Evolutionary conservation across 2,113 vertebrate genomes (phyloP), one percentile per base, ranked within the genome.

Genomic region (Scomber colias): DNA sequence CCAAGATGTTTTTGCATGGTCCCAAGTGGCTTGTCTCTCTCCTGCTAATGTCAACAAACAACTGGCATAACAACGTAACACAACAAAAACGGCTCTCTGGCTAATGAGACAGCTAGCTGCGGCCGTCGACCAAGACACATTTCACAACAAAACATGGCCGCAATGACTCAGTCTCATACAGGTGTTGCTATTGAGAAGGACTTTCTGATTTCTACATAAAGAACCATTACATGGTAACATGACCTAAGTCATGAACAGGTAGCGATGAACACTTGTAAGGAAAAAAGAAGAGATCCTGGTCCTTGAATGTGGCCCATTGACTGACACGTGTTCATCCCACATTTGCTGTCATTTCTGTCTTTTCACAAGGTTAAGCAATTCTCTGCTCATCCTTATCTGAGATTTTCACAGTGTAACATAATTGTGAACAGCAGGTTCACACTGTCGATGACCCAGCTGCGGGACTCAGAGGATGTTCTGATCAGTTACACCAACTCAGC

Each of bases 371-470:
- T 81, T 30, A 83, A 83, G 77, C 56, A 3, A 19, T 63, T 59
- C 14, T 6, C 21, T 27, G 13, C 56, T 82, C 49, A 63, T 73
- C 40, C 30, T 76, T 63, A 61, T 73, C 78, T 48, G 12, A 54
- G 69, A 63, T 56, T 49, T 80, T 63, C 74, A n/a, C 56, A 4
- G 24, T 56, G 65, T 35, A 79, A 79, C 45, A 48, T 69, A 61
- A 87, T 74, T 76, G 67, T 76, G 75, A 89, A 83, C 83, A 87
- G 81, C 82, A 75, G 81, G 73, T 76, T 68, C 57, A 49, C 35
- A 46, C 62, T 49, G 63, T 69, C 63, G 31, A 73, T 64, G 82
- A 72, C 75, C 74, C 86, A 17, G 65, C 17, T 1, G 35, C 63
- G 68, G 68, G 59, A 72, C 66, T 81, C 15, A 0, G 63, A 79